A percentile compares a stretch with the other conserved stretches of the same genome.
Conservation (phyloP, 1,140 invertebrate species). For the Argopecten irradians region DNA sequence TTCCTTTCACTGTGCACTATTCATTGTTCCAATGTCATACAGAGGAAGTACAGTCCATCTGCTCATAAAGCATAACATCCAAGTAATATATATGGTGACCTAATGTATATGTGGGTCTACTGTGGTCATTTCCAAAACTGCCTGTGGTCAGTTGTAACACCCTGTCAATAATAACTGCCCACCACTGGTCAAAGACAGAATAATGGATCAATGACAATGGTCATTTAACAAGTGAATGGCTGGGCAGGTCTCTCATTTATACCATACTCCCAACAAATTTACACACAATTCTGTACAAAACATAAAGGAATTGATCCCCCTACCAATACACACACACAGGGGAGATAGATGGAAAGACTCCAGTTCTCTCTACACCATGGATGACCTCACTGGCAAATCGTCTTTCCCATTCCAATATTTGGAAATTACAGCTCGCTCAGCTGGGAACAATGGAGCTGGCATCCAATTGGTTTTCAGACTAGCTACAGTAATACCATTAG, state of each 20-base stretch:
- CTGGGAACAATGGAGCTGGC: constrained; percentile 6
- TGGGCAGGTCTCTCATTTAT: constrained; percentile 9
- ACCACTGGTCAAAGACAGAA: background rate
- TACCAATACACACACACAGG: constrained; percentile 10
- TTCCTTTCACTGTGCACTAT: background rate
- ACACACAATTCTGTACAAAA: background rate
- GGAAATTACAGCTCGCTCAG: constrained; percentile 6
- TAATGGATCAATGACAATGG: background rate
- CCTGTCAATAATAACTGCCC: background rate
- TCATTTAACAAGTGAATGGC: constrained; percentile 16
- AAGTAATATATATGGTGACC: background rate
- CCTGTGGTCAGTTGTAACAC: background rate
- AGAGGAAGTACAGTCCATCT: background rate
- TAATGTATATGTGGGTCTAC: background rate
- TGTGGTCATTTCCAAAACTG: background rate
- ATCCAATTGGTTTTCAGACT: constrained; percentile 1
- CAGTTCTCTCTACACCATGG: background rate
- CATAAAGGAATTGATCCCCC: background rate
- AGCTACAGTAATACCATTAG: constrained; percentile 10
- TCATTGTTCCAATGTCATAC: background rate
- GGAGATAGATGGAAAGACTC: background rate
- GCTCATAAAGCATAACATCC: background rate
- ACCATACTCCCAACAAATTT: background rate
- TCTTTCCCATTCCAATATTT: background rate
- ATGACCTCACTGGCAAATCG: constrained; percentile 20